Conservation (phyloP, 2,113 vertebrate genomes). For the Hymenochirus boettgeri region DNA sequence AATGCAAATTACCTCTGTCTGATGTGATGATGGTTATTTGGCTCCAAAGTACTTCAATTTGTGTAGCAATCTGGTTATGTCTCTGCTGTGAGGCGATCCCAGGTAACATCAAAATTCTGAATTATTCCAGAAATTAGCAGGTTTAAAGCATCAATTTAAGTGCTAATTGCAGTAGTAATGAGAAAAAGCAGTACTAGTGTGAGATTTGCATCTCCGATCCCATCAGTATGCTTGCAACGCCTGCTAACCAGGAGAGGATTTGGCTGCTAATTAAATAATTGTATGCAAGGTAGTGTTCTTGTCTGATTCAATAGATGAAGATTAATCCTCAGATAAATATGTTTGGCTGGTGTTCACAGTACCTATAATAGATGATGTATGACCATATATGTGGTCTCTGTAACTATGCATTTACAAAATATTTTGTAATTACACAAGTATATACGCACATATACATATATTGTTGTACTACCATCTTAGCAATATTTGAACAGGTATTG, state of each 20-base stretch:
- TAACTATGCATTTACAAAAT: not conserved
- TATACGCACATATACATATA: slow-evolving; percentile 5
- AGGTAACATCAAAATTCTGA: slow-evolving; percentile 86
- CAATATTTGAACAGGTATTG: not conserved
- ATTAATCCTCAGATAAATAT: slow-evolving; percentile 99
- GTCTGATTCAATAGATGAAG: slow-evolving; percentile 89
- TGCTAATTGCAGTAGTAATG: slow-evolving; percentile 97
- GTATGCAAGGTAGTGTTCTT: slow-evolving; percentile 90
- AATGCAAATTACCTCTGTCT: slow-evolving; percentile 80
- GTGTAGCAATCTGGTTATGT: slow-evolving; percentile 75
- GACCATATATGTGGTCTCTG: slow-evolving; percentile 18
- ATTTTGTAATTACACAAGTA: not conserved
- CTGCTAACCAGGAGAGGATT: slow-evolving; percentile 80
- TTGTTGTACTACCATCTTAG: not conserved
- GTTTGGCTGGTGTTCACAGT: slow-evolving; percentile 84
- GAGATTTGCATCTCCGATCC: slow-evolving; percentile 82
- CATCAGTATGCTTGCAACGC: slow-evolving; percentile 81
- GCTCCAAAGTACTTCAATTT: slow-evolving; percentile 83
- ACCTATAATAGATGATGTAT: slow-evolving; percentile 69
- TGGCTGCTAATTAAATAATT: slow-evolving; percentile 98
- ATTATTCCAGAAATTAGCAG: slow-evolving; percentile 90
- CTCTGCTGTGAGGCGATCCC: slow-evolving; percentile 77
- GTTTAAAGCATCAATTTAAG: slow-evolving; percentile 95
- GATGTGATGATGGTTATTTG: slow-evolving; percentile 83
- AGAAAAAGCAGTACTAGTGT: slow-evolving; percentile 83